These are phyloP conservation scores for Sphaerodactylus townsendi DNA, from an alignment of 2,113 vertebrate genomes.

Conservation along the genomic window DNA sequence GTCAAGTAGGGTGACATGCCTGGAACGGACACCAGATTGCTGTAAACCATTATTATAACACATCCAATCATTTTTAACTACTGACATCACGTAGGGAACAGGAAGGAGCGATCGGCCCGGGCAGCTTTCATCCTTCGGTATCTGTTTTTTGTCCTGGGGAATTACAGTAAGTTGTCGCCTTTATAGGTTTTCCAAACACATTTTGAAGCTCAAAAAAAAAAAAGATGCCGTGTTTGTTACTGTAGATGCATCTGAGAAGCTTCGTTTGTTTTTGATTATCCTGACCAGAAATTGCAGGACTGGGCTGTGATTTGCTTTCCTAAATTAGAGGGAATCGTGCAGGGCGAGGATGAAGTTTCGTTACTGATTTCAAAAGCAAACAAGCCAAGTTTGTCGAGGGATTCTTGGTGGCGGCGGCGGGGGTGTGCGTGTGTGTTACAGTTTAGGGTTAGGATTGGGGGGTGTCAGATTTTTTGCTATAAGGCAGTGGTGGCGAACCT, in stretches of 20 bases:
- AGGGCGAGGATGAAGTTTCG: not conserved
- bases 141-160: conserved; percentile 56
- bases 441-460: too few species aligned
- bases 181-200: conserved; percentile 36
- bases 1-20: conserved; percentile 27
- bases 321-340: not conserved
- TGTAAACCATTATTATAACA: conserved; percentile 46
- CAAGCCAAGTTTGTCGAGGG: not conserved
- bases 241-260: conserved; percentile 6
- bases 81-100: conserved; percentile 75
- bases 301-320: not conserved
- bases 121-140: conserved; percentile 65
- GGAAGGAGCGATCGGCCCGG: conserved; percentile 80
- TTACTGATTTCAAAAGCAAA: not conserved
- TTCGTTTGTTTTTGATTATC: conserved; percentile 42
- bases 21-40: conserved; percentile 32
- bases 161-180: conserved; percentile 45
- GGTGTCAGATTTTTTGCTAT: too few species aligned
- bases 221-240: conserved; percentile 28
- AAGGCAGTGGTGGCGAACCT: too few species aligned
- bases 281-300: not conserved
- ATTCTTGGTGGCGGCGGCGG: not conserved
- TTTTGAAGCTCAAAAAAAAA: conserved; percentile 48
- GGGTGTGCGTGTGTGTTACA: too few species aligned
- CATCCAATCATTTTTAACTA: conserved; percentile 54